Percentiles rank a stretch among this genome's conserved stretches.
Conservation (phyloP, 2,888 invertebrate species). For the Cacoxenus indagator region DNA sequence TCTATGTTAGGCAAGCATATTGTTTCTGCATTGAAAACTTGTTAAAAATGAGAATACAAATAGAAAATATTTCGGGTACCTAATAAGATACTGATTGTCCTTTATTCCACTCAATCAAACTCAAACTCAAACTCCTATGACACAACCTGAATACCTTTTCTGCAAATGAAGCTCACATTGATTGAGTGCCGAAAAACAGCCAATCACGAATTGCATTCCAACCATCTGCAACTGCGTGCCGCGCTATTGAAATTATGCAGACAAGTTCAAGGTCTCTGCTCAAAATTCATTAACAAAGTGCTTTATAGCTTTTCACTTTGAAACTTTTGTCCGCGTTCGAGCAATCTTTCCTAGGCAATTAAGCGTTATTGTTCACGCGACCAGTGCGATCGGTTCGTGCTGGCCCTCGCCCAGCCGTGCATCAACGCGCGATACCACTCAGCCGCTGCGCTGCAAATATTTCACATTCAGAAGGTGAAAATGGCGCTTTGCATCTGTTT, state of each 20-base stretch:
- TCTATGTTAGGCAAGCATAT: too few species aligned
- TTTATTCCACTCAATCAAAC: too few species aligned
- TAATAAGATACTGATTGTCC: too few species aligned
- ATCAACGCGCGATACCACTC: not conserved
- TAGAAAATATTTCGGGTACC: too few species aligned
- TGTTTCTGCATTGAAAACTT: too few species aligned
- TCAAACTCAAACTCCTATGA: too few species aligned
- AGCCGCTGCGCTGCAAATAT: not conserved
- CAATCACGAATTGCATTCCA: slow-evolving; percentile 1
- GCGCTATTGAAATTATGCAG: not conserved
- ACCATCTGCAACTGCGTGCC: not conserved
- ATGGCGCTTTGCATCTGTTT: not conserved
- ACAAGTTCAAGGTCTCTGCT: slow-evolving; percentile 13
- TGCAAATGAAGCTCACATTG: too few species aligned
- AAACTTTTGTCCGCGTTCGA: not conserved
- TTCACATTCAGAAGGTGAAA: not conserved
- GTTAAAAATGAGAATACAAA: too few species aligned
- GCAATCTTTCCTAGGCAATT: not conserved
- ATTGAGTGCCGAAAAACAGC: not conserved
- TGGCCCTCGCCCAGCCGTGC: not conserved
- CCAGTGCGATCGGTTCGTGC: not conserved
- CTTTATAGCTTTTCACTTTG: not conserved
- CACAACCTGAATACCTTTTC: too few species aligned
- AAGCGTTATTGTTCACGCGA: slow-evolving; percentile 1
- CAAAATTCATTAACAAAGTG: slow-evolving; percentile 8